Percentiles rank a stretch among this genome's conserved stretches.
Evolutionary conservation across 2,888 invertebrate genomes (phyloP).

Genomic region (Ophion obscuratus): DNA sequence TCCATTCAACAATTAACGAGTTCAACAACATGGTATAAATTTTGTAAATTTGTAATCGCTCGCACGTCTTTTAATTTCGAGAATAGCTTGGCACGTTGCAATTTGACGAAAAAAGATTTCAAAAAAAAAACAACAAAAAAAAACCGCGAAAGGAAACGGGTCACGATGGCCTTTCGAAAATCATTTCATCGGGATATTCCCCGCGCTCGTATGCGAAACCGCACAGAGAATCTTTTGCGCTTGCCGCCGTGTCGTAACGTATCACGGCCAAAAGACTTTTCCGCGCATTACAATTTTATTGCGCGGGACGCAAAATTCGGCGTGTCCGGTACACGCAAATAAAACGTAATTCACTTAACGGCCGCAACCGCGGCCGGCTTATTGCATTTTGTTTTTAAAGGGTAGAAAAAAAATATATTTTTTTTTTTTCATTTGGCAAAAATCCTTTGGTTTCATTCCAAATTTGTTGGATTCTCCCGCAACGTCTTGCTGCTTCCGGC

Average conservation of each 20-base stretch:
- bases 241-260: constrained; percentile 7
- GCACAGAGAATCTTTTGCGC: constrained; percentile 8
- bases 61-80: constrained; percentile 27
- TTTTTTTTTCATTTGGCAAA: constrained; percentile 41
- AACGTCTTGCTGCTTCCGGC: neutral
- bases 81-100: constrained; percentile 36
- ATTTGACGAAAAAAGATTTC: neutral
- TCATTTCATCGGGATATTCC: constrained; percentile 14
- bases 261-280: constrained; percentile 24
- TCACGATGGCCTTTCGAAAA: constrained; percentile 18
- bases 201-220: neutral
- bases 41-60: constrained; percentile 19
- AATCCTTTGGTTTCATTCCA: constrained; percentile 69
- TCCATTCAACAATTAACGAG: constrained; percentile 20
- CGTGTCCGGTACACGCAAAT: constrained; percentile 48
- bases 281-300: constrained; percentile 40
- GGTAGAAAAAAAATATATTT: neutral
- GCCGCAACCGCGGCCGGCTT: constrained; percentile 33
- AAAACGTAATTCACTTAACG: constrained; percentile 56
- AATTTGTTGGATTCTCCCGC: constrained; percentile 53
- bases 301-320: constrained; percentile 15
- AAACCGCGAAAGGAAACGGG: neutral
- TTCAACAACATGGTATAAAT: constrained; percentile 23
- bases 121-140: constrained; percentile 27
- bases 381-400: constrained; percentile 10